Evolutionary conservation across 2,797 vertebrate species (phyloP), one percentile per base, ranked within the genome.

Genomic region (Poeciliopsis gracilis): DNA sequence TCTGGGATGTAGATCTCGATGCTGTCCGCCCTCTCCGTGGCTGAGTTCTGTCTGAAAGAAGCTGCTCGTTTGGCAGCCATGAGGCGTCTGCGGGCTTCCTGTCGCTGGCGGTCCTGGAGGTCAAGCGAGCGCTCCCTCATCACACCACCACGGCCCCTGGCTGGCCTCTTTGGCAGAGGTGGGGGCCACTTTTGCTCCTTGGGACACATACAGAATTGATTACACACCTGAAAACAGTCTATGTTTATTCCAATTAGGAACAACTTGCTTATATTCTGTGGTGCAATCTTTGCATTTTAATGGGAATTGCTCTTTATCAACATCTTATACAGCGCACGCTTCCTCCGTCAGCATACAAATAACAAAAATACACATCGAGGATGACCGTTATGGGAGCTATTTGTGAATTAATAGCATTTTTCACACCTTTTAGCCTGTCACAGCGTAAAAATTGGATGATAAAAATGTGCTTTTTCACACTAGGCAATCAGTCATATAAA

Each of bases 1-100:
- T 99, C 98, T 0, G 98, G 98, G 96, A 99, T 99, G 93, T 99
- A 99, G 89, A 99, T 99, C 95, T 99, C 98, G 49, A 99, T 99
- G 96, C 98, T 99, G 96, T 99, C 98, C 36, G 98, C 98, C 4
- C 98, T 95, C 93, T 99, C 98, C 4, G 97, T 97, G 88, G 96
- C 96, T 1, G 98, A 98, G 95, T 97, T 97, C 96, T 99, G 98
- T 86, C 98, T 97, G 93, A 99, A 99, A 57, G 98, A 99, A 33
- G 98, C 98, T 0, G 98, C 98, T 77, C 98, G 92, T 90, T 99
- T 99, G 78, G 98, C 98, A 2, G 98, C 98, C 96, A 99, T 96
- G 82, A 99, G 97, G 84, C 98, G 96, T 82, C 97, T 95, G 67
- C 98, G 96, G 0, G 98, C 98, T 92, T 99, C 98, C 91, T 98